Percentiles rank a stretch among this genome's conserved stretches.
These are phyloP conservation scores for Sander vitreus DNA, from an alignment of 2,113 vertebrate genomes.

Conservation along the genomic window DNA sequence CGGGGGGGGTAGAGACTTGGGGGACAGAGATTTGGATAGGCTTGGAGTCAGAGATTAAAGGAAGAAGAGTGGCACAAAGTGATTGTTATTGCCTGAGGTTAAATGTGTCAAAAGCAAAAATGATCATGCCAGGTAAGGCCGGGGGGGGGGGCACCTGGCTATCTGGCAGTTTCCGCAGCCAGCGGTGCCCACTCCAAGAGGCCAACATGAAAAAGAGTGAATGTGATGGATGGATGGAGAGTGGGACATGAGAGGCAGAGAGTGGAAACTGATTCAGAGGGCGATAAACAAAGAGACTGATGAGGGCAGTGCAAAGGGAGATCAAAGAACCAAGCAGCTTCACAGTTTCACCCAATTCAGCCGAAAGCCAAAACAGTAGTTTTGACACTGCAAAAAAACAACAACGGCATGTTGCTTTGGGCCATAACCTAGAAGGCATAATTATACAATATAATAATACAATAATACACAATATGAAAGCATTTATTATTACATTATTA, in stretches of 20 bases:
- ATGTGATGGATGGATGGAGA: conserved; percentile 8
- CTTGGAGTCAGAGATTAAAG: conserved; percentile 58
- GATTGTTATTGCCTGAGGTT: conserved; percentile 51
- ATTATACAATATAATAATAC: conserved; percentile 17
- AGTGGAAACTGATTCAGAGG: conserved; percentile 42
- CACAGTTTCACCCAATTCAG: conserved; percentile 36
- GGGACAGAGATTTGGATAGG: conserved; percentile 13
- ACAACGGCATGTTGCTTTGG: conserved; percentile 8
- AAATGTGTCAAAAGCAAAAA: conserved; percentile 63
- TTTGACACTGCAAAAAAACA: neutral
- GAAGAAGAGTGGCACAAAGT: conserved; percentile 22
- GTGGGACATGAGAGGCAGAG: conserved; percentile 5
- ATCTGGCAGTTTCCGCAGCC: conserved; percentile 49
- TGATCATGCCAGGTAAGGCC: conserved; percentile 40
- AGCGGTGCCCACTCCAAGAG: conserved; percentile 40
- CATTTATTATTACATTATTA: conserved; percentile 41
- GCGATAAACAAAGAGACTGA: conserved; percentile 55
- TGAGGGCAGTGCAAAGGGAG: conserved; percentile 34
- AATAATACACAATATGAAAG: conserved; percentile 11
- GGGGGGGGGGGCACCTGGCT: conserved; percentile 29
- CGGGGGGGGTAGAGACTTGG: neutral
- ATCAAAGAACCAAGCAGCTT: conserved; percentile 49
- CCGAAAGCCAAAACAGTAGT: conserved; percentile 26
- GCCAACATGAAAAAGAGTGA: conserved; percentile 45
- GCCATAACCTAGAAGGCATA: conserved; percentile 19